Evolutionary conservation across 2,888 invertebrate species (phyloP).

Genomic region (Himalopsyche japonica): DNA sequence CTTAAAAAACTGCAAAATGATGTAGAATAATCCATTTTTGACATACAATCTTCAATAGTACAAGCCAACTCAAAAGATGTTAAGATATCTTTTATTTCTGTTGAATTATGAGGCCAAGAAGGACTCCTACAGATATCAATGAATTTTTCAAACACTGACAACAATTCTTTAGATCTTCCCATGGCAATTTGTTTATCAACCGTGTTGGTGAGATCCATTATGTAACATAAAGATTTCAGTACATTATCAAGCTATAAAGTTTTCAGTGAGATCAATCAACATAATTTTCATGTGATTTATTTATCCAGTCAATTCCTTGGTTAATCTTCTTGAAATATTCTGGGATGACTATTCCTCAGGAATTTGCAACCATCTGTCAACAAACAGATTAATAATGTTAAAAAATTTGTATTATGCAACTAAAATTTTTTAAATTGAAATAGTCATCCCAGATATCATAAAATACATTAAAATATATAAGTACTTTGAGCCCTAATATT

Average conservation of each 20-base stretch:
- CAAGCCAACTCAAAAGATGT: constrained; percentile 58
- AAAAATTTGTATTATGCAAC: background rate
- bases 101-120: constrained; percentile 54
- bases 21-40: constrained; percentile 52
- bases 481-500: too few relatives aligned
- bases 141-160: constrained; percentile 60
- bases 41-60: constrained; percentile 60
- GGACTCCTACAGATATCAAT: constrained; percentile 56
- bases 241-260: background rate
- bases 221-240: background rate
- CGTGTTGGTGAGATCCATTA: background rate
- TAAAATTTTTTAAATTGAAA: background rate
- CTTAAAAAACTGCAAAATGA: constrained; percentile 53
- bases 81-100: constrained; percentile 53
- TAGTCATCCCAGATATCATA: background rate
- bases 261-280: background rate
- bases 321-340: background rate
- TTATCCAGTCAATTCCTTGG: background rate
- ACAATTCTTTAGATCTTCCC: constrained; percentile 48
- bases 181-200: background rate
- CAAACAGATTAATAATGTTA: constrained; percentile 17
- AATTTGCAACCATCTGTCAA: constrained; percentile 17
- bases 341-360: constrained; percentile 20
- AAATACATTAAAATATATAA: too few relatives aligned
- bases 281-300: background rate